Evolutionary conservation across 2,888 invertebrate genomes (phyloP).

Genomic region (Eupithecia abbreviata): DNA sequence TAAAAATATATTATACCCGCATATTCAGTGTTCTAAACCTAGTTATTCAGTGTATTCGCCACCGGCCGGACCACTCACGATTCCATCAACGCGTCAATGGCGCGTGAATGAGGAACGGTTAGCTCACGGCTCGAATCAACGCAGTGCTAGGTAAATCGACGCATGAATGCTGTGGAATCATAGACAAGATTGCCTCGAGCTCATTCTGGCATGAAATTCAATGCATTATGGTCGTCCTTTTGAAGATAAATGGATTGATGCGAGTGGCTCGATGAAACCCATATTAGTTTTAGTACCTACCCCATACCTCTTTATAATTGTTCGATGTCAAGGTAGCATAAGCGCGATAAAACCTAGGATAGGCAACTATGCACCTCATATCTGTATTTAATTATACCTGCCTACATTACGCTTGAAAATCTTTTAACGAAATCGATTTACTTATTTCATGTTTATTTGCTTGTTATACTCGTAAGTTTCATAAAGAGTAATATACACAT

Average conservation of each 20-base stretch:
- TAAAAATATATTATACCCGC: background rate
- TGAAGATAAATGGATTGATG: background rate
- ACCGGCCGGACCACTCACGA: background rate
- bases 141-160: background rate
- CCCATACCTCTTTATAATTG: background rate
- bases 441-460: background rate
- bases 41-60: background rate
- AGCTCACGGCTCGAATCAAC: background rate
- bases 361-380: background rate
- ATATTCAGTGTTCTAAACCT: background rate
- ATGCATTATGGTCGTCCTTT: background rate
- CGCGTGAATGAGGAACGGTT: slow-evolving; percentile 8
- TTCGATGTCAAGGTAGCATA: background rate
- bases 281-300: background rate
- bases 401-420: background rate
- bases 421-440: background rate
- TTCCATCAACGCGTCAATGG: background rate
- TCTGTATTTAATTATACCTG: background rate
- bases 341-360: background rate
- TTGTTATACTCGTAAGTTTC: background rate
- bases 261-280: background rate
- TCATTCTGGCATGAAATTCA: background rate
- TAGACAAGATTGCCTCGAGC: slow-evolving; percentile 12
- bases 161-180: slow-evolving; percentile 4
- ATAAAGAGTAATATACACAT: background rate